These are phyloP conservation scores for Isichthys henryi DNA, from an alignment of 2,113 vertebrate species.

Conservation along the genomic window DNA sequence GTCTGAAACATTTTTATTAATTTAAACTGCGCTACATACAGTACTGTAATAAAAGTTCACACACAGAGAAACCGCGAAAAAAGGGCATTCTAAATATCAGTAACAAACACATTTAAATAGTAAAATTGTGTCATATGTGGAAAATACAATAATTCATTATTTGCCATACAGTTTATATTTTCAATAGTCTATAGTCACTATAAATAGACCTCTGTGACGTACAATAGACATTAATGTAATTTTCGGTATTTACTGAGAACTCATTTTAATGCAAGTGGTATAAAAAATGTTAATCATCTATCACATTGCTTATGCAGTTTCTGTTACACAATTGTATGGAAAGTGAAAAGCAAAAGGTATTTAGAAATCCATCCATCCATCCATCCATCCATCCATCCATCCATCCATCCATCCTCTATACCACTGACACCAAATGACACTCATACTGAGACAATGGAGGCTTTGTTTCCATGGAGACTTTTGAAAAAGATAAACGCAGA, in stretches of 20 bases:
- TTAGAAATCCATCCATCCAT: too few relatives aligned
- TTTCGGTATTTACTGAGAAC: background rate
- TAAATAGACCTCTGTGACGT: background rate
- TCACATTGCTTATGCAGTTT: background rate
- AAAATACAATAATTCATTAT: background rate
- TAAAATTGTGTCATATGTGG: background rate
- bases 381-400: too few relatives aligned
- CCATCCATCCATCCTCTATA: background rate
- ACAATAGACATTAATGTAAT: background rate
- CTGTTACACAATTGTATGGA: background rate
- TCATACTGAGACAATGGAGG: background rate
- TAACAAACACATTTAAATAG: background rate
- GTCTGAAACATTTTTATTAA: background rate
- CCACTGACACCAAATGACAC: background rate
- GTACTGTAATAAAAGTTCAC: background rate
- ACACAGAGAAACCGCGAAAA: background rate
- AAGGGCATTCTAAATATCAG: background rate
- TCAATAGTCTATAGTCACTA: background rate
- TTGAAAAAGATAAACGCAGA: background rate
- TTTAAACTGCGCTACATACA: background rate
- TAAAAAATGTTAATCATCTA: too few relatives aligned
- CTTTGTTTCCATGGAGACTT: background rate
- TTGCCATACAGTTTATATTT: background rate
- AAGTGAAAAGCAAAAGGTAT: background rate
- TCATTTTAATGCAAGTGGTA: background rate